These are phyloP conservation scores for Herpailurus yagouaroundi DNA, from an alignment of 2,113 vertebrate genomes.

Conservation along the genomic window DNA sequence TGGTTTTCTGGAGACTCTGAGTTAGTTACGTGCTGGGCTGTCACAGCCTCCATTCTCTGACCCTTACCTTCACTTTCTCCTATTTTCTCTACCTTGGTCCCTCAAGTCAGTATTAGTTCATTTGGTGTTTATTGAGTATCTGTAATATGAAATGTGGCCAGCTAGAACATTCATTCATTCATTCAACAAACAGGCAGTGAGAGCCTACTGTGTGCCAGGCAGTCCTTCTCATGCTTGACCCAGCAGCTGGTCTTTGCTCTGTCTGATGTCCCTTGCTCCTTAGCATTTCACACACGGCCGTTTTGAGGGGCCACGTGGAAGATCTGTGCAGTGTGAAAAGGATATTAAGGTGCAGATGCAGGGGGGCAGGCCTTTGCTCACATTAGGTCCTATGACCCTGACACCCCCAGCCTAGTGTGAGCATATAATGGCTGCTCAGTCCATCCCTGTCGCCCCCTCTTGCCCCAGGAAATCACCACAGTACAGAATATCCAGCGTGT, in stretches of 20 bases:
- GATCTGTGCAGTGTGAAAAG: background rate
- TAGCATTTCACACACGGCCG: background rate
- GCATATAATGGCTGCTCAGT: background rate
- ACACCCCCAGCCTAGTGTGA: background rate
- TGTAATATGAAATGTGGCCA: background rate
- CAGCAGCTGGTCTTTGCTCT: background rate
- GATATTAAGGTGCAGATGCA: background rate
- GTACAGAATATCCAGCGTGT: background rate
- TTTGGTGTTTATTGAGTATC: background rate
- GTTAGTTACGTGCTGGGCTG: background rate
- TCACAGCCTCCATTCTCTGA: background rate
- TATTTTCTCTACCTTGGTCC: background rate
- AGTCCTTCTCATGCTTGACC: background rate
- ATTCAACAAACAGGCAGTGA: background rate
- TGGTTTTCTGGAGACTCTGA: background rate
- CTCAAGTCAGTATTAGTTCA: background rate
- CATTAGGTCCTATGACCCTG: background rate
- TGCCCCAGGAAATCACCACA: background rate
- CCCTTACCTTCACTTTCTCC: background rate
- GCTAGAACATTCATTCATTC: background rate
- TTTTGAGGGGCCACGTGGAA: background rate
- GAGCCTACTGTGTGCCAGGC: background rate
- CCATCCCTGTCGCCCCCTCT: background rate
- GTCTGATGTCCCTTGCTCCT: background rate
- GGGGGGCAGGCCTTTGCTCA: background rate